phyloP scores from a whole-genome alignment of 1,140 invertebrate genomes.

The Glossosoma conforme region DNA sequence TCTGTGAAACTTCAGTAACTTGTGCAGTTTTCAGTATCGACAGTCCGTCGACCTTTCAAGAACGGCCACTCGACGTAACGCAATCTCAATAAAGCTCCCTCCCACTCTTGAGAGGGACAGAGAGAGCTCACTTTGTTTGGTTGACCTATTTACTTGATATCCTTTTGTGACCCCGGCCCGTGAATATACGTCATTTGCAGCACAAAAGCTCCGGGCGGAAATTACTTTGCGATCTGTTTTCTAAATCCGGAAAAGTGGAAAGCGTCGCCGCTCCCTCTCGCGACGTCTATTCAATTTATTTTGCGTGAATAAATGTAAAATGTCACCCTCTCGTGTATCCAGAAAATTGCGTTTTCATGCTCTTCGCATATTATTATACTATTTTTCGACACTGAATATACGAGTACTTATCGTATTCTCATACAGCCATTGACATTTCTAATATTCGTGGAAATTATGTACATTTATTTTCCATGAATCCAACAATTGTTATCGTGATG shows the following conservation, averaged over 20 bases:
- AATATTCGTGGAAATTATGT: too few species aligned
- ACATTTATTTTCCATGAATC: too few species aligned
- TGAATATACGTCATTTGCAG: conserved; percentile 24
- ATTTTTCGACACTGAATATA: too few species aligned
- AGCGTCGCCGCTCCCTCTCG: neutral
- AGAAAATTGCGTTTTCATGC: too few species aligned
- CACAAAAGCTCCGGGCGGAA: conserved; percentile 26
- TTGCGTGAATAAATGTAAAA: too few species aligned
- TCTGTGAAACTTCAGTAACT: too few species aligned
- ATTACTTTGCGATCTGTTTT: conserved; percentile 29
- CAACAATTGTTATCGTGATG: too few species aligned
- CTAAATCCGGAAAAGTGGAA: conserved; percentile 19
- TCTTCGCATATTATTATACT: too few species aligned
- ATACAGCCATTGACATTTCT: too few species aligned
- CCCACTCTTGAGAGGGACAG: neutral
- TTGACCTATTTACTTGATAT: conserved; percentile 25
- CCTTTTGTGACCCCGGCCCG: conserved; percentile 9
- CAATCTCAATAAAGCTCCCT: conserved; percentile 23
- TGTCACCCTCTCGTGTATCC: too few species aligned
- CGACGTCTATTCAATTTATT: neutral
- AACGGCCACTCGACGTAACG: conserved; percentile 24
- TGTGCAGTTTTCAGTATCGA: too few species aligned
- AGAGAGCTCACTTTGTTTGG: conserved; percentile 11
- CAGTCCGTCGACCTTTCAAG: conserved; percentile 16
- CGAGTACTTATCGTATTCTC: too few species aligned